Conservation (phyloP, 2,113 vertebrate species). For the Zosterops japonicus region DNA sequence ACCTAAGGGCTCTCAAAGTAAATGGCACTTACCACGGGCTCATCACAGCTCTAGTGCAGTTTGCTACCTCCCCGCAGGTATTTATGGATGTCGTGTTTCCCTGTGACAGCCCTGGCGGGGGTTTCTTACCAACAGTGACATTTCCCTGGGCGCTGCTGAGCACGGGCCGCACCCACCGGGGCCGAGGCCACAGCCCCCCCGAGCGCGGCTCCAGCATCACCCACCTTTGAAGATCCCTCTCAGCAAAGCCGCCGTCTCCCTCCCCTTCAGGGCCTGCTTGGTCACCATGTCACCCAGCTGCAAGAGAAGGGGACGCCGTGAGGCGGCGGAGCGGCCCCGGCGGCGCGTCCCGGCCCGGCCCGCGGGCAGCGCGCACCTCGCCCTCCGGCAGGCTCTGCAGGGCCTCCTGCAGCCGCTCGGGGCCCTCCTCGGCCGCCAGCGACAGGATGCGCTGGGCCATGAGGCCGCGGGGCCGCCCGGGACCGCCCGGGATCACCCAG, state of each 20-base stretch:
- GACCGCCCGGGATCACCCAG: too few species aligned
- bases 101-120: neutral
- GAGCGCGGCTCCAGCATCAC: neutral
- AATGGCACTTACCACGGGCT: neutral
- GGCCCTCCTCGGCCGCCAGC: constrained; percentile 64
- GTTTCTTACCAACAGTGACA: fast-evolving
- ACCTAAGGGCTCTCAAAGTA: neutral
- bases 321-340: neutral
- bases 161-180: neutral
- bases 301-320: neutral
- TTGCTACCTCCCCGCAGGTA: fast-evolving
- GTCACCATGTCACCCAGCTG: constrained; percentile 81
- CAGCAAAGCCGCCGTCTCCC: constrained; percentile 77
- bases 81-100: neutral
- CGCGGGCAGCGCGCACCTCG: constrained; percentile 53
- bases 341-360: neutral
- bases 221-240: constrained; percentile 90
- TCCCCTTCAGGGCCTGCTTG: constrained; percentile 83
- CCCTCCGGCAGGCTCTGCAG: constrained; percentile 63
- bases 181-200: neutral
- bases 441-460: constrained; percentile 63
- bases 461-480: fast-evolving
- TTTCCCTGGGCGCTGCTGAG: neutral
- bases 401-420: constrained; percentile 66
- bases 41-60: fast-evolving